phyloP scores from a whole-genome alignment of 2,797 vertebrate species.

The Sylvilagus floridanus region DNA sequence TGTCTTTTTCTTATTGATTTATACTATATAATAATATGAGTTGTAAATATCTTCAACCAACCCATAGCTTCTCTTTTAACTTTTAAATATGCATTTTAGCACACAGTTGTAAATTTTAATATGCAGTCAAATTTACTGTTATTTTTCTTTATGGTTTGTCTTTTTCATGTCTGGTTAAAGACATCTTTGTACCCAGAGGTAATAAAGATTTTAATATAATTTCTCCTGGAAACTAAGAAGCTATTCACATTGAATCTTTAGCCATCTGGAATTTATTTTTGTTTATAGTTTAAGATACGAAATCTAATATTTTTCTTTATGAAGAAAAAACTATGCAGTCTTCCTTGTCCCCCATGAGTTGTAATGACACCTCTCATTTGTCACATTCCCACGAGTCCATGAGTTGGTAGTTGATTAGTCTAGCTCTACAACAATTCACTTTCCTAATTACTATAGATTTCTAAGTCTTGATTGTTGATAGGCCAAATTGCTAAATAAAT shows the following conservation, averaged over 20 bases:
- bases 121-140: background rate
- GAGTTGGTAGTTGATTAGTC: background rate
- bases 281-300: background rate
- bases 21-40: background rate
- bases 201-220: conserved; percentile 48
- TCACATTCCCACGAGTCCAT: background rate
- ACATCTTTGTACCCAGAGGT: background rate
- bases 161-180: background rate
- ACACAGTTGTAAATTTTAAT: conserved; percentile 31
- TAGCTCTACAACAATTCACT: background rate
- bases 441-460: background rate
- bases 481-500: background rate
- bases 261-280: conserved; percentile 13
- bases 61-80: background rate
- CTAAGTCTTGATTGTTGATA: conserved; percentile 19
- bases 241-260: conserved; percentile 33
- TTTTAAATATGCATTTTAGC: background rate
- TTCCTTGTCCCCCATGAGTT: background rate
- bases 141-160: background rate
- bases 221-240: conserved; percentile 42
- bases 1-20: conserved; percentile 15
- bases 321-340: background rate
- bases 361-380: background rate
- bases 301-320: conserved; percentile 17
- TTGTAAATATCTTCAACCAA: conserved; percentile 17